These are phyloP conservation scores for Cephus nigrinus DNA, from an alignment of 2,888 invertebrate species.

Conservation along the genomic window DNA sequence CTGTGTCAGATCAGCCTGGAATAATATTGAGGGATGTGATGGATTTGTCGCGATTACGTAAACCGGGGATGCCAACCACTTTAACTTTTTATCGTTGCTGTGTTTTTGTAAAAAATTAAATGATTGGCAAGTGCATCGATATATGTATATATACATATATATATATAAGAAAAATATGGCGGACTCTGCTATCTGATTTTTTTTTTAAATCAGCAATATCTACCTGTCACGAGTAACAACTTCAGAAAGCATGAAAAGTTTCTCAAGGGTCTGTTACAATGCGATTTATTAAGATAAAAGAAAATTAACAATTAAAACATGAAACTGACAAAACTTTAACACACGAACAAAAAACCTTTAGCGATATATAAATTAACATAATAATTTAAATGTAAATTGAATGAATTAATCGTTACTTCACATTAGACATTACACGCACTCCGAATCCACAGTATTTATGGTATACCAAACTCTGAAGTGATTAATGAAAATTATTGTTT, in stretches of 20 bases:
- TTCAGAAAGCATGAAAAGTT: conserved; percentile 27
- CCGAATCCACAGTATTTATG: conserved; percentile 46
- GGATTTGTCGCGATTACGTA: not conserved
- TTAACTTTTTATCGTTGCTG: conserved; percentile 54
- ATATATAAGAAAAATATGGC: too few species aligned
- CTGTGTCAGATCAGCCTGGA: not conserved
- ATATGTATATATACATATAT: not conserved
- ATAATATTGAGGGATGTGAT: not conserved
- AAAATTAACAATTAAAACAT: conserved; percentile 29
- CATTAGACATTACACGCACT: conserved; percentile 36
- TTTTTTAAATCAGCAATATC: not conserved
- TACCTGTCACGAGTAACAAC: not conserved
- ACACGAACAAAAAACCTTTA: conserved; percentile 17
- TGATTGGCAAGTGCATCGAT: conserved; percentile 42
- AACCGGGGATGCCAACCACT: conserved; percentile 42
- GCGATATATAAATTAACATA: conserved; percentile 31
- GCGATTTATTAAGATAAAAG: conserved; percentile 21
- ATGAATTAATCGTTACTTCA: conserved; percentile 12
- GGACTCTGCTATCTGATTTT: not conserved
- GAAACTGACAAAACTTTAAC: conserved; percentile 19
- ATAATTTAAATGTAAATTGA: conserved; percentile 40
- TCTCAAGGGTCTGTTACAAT: conserved; percentile 21
- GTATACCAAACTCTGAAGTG: conserved; percentile 21
- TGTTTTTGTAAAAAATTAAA: conserved; percentile 55
- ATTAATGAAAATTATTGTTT: not conserved